A percentile compares a stretch with the other conserved stretches of the same genome.
phyloP scores from a whole-genome alignment of 2,888 invertebrate species.

The Agrotis segetum region DNA sequence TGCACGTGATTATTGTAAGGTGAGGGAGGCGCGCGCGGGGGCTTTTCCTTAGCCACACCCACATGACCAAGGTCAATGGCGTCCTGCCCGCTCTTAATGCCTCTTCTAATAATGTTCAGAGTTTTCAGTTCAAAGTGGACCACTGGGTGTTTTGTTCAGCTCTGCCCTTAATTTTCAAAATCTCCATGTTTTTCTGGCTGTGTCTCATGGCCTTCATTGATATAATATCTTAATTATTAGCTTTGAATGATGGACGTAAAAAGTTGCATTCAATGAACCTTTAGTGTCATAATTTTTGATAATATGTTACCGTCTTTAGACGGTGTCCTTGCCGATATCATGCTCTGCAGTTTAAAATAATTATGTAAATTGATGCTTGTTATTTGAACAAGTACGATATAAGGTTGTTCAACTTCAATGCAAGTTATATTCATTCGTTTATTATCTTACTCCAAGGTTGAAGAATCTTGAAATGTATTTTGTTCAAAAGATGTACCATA shows the following conservation, averaged over 20 bases:
- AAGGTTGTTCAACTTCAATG: conserved; percentile 32
- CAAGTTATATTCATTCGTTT: not conserved
- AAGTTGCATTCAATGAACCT: not conserved
- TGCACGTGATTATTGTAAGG: too few species aligned
- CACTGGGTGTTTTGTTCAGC: too few species aligned
- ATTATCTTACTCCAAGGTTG: not conserved
- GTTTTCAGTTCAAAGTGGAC: too few species aligned
- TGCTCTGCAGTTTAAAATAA: not conserved
- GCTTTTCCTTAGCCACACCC: too few species aligned
- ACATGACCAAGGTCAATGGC: too few species aligned
- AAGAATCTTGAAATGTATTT: not conserved
- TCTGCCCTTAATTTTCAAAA: too few species aligned
- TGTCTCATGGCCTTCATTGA: too few species aligned
- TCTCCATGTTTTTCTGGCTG: too few species aligned
- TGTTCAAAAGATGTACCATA: not conserved
- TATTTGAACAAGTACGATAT: conserved; percentile 5
- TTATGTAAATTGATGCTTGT: conserved; percentile 7
- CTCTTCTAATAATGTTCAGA: too few species aligned
- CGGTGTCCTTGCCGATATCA: not conserved
- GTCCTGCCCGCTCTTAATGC: too few species aligned
- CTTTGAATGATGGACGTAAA: not conserved
- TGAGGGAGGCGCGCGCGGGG: too few species aligned
- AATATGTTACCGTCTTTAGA: not conserved
- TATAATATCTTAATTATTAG: too few species aligned
- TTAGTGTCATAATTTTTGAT: not conserved